Evolutionary conservation across 2,888 invertebrate genomes (phyloP), one percentile per base, ranked within the genome.

Genomic region (Cyaniris semiargus): DNA sequence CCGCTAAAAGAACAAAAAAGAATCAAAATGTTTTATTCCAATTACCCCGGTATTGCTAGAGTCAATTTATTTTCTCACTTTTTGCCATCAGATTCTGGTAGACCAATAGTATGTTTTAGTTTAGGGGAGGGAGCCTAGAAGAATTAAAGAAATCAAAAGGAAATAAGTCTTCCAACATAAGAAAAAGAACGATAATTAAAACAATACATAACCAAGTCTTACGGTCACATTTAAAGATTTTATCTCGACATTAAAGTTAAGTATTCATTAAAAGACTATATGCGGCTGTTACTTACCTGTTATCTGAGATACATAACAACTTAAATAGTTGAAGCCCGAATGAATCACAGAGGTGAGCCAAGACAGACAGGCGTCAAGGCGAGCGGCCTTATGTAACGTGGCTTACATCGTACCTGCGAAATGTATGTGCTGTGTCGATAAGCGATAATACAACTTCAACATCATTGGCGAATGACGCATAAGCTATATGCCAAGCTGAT

Each of bases 361-460:
- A 48, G 74, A 15, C 66, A 82, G 82, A 84, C 85, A 83, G 84
- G 87, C 91, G 92, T 92, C 92, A 93, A 93, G 92, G 92, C 82
- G 83, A 92, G 86, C 92, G 77, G 85, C 90, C 83, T 88, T 84
- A 81, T 85, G 75, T 78, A 80, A 81, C 79, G 79, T 79, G 81
- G 78, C 77, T 75, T 80, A 78, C 78, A 76, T 78, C 79, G 80
- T 80, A 79, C 77, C 31, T 75, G 34, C 70, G 48, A 27, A 53
- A 70, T 48, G 70, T 13, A 53, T 48, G 70, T 21, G 1, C 7
- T 53, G 48, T 70, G 53, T 53, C 70, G 74, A 74, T 74, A 74
- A 74, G 44, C 74, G 27, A 5, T 53, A 72, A 23, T 27, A 48
- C 31, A 76, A 34, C 48, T 27, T 76, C 70, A 48, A 76, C 58